Conservation (phyloP, 2,797 vertebrate species). For the Eutrigla gurnardus region DNA sequence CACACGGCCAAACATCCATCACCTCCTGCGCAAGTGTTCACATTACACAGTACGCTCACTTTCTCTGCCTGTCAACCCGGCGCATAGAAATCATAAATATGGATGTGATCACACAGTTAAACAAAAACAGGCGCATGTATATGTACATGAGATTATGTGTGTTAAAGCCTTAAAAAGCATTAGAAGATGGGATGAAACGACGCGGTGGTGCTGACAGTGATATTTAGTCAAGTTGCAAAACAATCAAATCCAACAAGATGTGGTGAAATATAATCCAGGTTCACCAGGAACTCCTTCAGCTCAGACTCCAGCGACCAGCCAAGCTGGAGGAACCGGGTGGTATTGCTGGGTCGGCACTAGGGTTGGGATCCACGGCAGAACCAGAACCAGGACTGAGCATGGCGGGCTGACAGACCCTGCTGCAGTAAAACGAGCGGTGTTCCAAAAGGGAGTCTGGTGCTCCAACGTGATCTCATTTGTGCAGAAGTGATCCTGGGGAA, state of each 20-base stretch:
- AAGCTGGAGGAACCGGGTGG: too few species aligned
- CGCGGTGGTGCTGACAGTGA: accelerated
- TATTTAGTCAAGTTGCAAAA: background rate
- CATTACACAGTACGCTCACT: background rate
- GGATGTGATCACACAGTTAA: background rate
- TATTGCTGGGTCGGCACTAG: too few species aligned
- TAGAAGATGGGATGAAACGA: background rate
- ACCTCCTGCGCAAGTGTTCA: background rate
- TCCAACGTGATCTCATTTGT: too few species aligned
- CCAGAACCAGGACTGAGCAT: too few species aligned
- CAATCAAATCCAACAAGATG: background rate
- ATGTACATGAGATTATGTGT: background rate
- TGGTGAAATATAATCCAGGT: too few species aligned
- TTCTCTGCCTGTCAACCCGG: background rate
- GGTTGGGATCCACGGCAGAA: too few species aligned
- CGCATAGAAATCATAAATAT: background rate
- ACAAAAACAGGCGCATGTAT: constrained; percentile 10
- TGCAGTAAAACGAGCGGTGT: too few species aligned
- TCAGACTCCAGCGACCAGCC: too few species aligned
- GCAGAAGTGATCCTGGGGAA: too few species aligned
- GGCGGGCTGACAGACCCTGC: too few species aligned
- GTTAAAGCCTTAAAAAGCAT: background rate
- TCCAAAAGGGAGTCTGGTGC: too few species aligned
- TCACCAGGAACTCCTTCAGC: too few species aligned
- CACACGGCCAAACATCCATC: constrained; percentile 8